phyloP scores from a whole-genome alignment of 2,113 vertebrate genomes.

The Garra rufa region DNA sequence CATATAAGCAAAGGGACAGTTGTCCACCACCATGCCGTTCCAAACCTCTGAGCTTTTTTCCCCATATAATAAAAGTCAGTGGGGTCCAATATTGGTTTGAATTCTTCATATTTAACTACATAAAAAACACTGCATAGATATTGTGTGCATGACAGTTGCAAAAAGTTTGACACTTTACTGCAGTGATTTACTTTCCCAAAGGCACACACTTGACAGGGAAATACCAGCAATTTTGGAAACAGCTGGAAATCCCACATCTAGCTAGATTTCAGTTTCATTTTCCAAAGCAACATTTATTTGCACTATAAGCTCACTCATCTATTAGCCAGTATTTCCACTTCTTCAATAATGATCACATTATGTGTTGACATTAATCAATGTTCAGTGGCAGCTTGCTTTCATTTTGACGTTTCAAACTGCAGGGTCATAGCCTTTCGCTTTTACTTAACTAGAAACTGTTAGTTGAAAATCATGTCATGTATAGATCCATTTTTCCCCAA shows the following conservation, averaged over 20 bases:
- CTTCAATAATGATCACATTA: not conserved
- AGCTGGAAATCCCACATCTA: constrained; percentile 36
- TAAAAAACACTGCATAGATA: not conserved
- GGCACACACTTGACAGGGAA: constrained; percentile 32
- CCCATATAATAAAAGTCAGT: not conserved
- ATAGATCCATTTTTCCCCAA: not conserved
- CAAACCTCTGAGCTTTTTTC: not conserved
- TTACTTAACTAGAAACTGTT: constrained; percentile 11
- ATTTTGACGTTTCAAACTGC: constrained; percentile 22
- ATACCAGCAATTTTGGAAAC: constrained; percentile 22
- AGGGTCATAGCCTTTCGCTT: constrained; percentile 26
- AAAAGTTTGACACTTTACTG: not conserved
- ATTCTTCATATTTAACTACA: not conserved
- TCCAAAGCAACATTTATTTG: not conserved
- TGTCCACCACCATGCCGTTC: not conserved
- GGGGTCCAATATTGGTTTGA: not conserved
- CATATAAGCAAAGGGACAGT: not conserved
- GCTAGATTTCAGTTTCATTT: constrained; percentile 26
- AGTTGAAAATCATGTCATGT: not conserved
- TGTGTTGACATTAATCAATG: not conserved
- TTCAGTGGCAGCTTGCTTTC: constrained; percentile 7
- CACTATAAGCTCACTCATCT: not conserved
- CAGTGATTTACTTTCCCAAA: not conserved
- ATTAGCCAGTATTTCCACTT: constrained; percentile 33
- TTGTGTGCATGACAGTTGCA: not conserved